These are phyloP conservation scores for Vulpes lagopus DNA, from an alignment of 2,113 vertebrate species.

Conservation along the genomic window DNA sequence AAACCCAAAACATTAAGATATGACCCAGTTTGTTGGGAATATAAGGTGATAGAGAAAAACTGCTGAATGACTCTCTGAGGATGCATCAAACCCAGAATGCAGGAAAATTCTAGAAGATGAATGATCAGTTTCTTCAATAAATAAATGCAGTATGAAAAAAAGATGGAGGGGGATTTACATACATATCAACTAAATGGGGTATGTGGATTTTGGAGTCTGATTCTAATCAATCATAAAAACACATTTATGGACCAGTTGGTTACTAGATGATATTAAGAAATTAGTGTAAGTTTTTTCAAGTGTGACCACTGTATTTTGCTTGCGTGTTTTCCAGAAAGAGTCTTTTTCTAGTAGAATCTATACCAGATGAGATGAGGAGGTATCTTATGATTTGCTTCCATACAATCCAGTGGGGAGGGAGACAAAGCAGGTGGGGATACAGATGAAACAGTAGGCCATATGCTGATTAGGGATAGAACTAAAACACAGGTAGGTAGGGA, in stretches of 20 bases:
- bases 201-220: not conserved
- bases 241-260: not conserved
- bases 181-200: not conserved
- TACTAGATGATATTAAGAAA: not conserved
- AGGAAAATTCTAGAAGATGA: not conserved
- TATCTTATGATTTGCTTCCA: not conserved
- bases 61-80: not conserved
- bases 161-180: not conserved
- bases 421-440: not conserved
- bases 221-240: not conserved
- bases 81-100: not conserved
- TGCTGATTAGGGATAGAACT: not conserved
- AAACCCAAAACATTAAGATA: slow-evolving; percentile 5
- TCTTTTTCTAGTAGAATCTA: not conserved
- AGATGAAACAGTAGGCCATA: not conserved
- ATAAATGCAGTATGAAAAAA: not conserved
- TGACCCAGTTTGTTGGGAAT: not conserved
- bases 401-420: not conserved
- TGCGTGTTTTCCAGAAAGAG: not conserved
- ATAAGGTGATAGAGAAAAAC: not conserved
- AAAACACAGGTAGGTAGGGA: not conserved
- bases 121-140: not conserved
- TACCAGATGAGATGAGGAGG: not conserved
- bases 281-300: not conserved
- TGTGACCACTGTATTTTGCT: not conserved